Percentiles rank a stretch among this genome's conserved stretches.
Conservation (phyloP, 1,140 invertebrate genomes). For the Drosophila melanogaster region Release_6_plus_ISO1_MT NC_004354.4:7436501-7437000, state of each 20-base stretch:
- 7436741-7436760: slow-evolving; percentile 65
- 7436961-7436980: slow-evolving; percentile 3
- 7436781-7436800: neutral
- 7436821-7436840: neutral
- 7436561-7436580: neutral
- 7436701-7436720: slow-evolving; percentile 17
- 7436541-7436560: slow-evolving; percentile 12
- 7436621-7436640: slow-evolving; percentile 74
- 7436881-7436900: too few relatives aligned
- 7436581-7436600: slow-evolving; percentile 5
- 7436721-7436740: slow-evolving; percentile 69
- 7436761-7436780: neutral
- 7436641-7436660: slow-evolving; percentile 62
- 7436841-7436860: too few relatives aligned
- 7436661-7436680: slow-evolving; percentile 31
- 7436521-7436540: slow-evolving; percentile 24
- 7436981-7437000: slow-evolving; percentile 38
- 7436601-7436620: slow-evolving; percentile 6
- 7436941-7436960: too few relatives aligned
- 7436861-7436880: too few relatives aligned
- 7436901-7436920: too few relatives aligned
- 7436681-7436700: slow-evolving; percentile 13
- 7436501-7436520: slow-evolving; percentile 6
- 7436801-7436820: slow-evolving; percentile 7
- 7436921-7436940: too few relatives aligned